Conservation (phyloP, 2,888 invertebrate genomes). For the Autographa pulchrina region DNA sequence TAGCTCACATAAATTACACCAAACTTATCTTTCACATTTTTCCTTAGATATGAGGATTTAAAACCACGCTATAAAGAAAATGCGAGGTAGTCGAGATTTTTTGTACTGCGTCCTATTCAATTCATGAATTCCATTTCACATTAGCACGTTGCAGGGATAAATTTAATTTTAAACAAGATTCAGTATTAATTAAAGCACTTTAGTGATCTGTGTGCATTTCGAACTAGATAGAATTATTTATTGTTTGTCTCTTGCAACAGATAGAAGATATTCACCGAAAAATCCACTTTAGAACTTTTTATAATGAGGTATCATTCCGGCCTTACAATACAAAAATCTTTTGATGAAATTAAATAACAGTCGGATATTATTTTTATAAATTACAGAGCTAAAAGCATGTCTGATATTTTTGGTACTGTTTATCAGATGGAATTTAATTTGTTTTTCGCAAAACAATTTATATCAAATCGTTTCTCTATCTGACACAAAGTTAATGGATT, state of each 20-base stretch:
- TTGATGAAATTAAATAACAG: background rate
- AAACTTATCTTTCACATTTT: conserved; percentile 57
- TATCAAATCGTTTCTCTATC: conserved; percentile 4
- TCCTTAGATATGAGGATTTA: conserved; percentile 51
- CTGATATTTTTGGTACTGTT: background rate
- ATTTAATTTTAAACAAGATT: conserved; percentile 12
- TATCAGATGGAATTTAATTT: conserved; percentile 4
- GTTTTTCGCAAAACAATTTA: conserved; percentile 4
- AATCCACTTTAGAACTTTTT: background rate
- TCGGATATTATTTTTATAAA: background rate
- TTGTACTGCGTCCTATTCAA: conserved; percentile 39
- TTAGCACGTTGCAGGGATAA: conserved; percentile 32
- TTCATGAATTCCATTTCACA: conserved; percentile 34
- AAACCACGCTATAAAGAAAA: conserved; percentile 42
- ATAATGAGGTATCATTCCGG: background rate
- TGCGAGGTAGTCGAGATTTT: conserved; percentile 28
- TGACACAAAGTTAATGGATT: conserved; percentile 2
- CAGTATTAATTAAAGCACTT: background rate
- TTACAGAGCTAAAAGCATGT: background rate
- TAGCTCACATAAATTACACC: conserved; percentile 54
- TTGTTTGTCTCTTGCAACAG: too few species aligned
- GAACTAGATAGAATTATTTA: too few species aligned
- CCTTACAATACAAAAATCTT: background rate
- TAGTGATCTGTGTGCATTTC: too few species aligned
- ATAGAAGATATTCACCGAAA: too few species aligned